phyloP scores from a whole-genome alignment of 1,140 invertebrate genomes.

The Dendrolimus punctatus region DNA sequence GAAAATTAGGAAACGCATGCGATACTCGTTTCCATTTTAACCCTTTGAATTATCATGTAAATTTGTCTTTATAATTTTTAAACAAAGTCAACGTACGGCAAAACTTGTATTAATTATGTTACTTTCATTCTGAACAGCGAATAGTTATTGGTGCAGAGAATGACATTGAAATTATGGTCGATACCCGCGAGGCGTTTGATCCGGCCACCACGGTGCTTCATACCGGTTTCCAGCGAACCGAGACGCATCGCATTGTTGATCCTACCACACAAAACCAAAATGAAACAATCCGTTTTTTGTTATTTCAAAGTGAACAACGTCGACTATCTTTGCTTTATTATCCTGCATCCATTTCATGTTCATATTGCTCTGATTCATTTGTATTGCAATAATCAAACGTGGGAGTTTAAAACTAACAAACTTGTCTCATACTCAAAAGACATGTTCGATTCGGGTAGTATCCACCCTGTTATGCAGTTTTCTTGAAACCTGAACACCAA shows the following conservation, averaged over 20 bases:
- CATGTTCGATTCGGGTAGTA: no score
- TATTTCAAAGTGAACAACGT: constrained; percentile 22
- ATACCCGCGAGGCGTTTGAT: constrained; percentile 30
- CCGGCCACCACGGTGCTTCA: constrained; percentile 23
- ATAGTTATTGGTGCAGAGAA: constrained; percentile 10
- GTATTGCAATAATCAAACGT: not conserved
- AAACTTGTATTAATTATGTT: not conserved
- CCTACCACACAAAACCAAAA: constrained; percentile 58
- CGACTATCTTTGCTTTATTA: constrained; percentile 30
- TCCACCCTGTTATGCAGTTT: no score
- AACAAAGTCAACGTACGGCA: not conserved
- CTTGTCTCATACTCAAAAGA: no score
- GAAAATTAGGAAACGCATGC: no score
- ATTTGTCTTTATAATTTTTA: no score
- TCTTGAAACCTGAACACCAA: no score
- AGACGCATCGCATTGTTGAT: constrained; percentile 49
- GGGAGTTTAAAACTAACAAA: no score
- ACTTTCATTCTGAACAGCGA: constrained; percentile 1
- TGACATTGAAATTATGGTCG: constrained; percentile 33
- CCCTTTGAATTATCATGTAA: no score
- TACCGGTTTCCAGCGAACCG: constrained; percentile 56
- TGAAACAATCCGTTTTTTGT: constrained; percentile 54
- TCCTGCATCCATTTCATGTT: constrained; percentile 25
- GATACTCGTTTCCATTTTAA: no score
- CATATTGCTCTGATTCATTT: not conserved